A percentile compares a stretch with the other conserved stretches of the same genome.
These are phyloP conservation scores for Myotis pilosus DNA, from an alignment of 2,797 vertebrate genomes.

Conservation along the genomic window DNA sequence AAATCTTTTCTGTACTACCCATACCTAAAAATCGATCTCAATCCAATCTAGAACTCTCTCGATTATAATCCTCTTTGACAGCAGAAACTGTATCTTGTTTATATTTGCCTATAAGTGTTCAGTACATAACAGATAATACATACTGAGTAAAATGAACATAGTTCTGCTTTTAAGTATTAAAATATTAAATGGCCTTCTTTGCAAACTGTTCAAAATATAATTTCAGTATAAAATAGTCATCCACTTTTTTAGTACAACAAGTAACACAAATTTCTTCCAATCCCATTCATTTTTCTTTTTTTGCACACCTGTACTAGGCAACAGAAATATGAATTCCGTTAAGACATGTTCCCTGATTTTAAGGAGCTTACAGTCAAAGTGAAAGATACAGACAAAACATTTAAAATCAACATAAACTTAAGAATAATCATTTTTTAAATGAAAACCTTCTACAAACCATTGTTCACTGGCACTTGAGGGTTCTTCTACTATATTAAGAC, in stretches of 20 bases:
- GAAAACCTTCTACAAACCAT: neutral
- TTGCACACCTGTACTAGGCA: neutral
- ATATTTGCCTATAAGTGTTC: neutral
- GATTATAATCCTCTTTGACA: neutral
- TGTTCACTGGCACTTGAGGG: neutral
- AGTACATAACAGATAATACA: neutral
- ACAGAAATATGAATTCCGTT: neutral
- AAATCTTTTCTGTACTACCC: neutral
- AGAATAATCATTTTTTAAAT: slow-evolving; percentile 32
- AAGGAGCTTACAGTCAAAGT: neutral
- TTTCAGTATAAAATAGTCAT: neutral
- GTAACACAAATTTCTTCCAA: neutral
- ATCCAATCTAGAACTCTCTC: neutral
- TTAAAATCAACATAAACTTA: slow-evolving; percentile 10
- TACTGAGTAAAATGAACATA: neutral
- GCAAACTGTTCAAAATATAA: slow-evolving; percentile 21
- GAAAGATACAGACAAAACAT: neutral
- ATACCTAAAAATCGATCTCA: neutral
- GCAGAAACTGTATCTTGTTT: neutral
- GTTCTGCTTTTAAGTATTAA: slow-evolving; percentile 19
- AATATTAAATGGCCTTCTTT: slow-evolving; percentile 9
- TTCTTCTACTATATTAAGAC: slow-evolving; percentile 34
- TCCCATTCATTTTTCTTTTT: neutral
- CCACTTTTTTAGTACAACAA: neutral
- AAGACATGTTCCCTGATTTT: neutral